Base-by-base conservation (phyloP, 2,888 invertebrate genomes). In the Drosophila prostipennis region DNA sequence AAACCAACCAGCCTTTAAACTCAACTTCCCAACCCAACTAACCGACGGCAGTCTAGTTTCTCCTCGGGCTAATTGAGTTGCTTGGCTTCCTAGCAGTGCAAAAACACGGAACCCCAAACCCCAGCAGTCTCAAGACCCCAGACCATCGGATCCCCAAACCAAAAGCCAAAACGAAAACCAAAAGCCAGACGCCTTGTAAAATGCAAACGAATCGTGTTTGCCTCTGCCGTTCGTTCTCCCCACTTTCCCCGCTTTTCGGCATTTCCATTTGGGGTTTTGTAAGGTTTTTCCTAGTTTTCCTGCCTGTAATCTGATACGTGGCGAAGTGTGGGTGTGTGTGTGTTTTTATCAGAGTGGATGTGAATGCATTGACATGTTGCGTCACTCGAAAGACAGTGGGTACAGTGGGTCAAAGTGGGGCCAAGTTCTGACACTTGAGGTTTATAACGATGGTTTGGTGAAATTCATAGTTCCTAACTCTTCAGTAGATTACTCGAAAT, bases 11-110 rank as follows among this genome's bases (percentile, higher is more conserved):
- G 16, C 19, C 19, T 19, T 3, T 42, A 32, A 45, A 55, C 55
- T 49, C 19, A 52, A 52, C 37, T 46, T 0, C 16, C 51, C 4
- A 2, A 11, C 39, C 34, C 29, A n/a, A 32, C 3, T 2, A 11
- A 32, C 32, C 29, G 32, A 1, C 37, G 37, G 10, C 43, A 51
- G 45, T 46, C 68, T 75, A 58, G 63, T 64, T 74, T 57, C 40
- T 48, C 60, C 19, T 45, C 45, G 14, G 61, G 86, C 88, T 88
- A 86, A 82, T 88, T 82, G 80, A 82, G 88, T 82, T 82, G 88
- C 89, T 82, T 88, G 82, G 82, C 82, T 82, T 88, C 89, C 73
- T 74, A 39, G 42, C 45, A 26, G 42, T 34, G 19, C 29, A 32
- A 32, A 68, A 68, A 57, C 71, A 57, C 48, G 58, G 19, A 52